Evolutionary conservation across 2,797 vertebrate species (phyloP).

Genomic region (Manis pentadactyla): DNA sequence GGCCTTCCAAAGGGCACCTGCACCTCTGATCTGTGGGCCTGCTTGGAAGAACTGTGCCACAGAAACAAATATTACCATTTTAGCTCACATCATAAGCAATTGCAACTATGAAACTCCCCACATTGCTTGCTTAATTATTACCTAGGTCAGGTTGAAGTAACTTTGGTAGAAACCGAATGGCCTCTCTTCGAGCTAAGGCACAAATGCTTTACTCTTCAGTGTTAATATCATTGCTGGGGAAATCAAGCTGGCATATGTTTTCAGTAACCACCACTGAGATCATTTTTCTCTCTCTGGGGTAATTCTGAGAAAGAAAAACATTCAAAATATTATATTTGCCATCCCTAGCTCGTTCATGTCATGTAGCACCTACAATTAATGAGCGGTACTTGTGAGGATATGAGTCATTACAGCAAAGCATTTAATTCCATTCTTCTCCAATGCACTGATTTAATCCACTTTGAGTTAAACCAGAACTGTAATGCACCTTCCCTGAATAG

Average conservation of each 20-base stretch:
- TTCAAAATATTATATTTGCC: conserved; percentile 79
- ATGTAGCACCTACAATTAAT: conserved; percentile 81
- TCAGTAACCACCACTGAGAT: conserved; percentile 74
- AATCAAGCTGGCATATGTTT: conserved; percentile 76
- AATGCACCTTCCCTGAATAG: conserved; percentile 66
- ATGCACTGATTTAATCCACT: conserved; percentile 69
- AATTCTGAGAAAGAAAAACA: conserved; percentile 71
- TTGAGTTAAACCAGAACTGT: conserved; percentile 58
- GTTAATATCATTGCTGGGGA: conserved; percentile 70
- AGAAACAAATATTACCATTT: conserved; percentile 42
- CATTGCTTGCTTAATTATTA: conserved; percentile 59
- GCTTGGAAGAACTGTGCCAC: not conserved
- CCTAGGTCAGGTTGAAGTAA: conserved; percentile 60
- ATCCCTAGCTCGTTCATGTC: conserved; percentile 70
- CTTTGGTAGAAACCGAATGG: conserved; percentile 43
- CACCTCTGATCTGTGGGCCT: not conserved
- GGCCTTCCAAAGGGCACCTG: not conserved
- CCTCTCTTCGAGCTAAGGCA: conserved; percentile 59
- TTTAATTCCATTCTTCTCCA: conserved; percentile 80
- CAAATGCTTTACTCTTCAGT: conserved; percentile 61
- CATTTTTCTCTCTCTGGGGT: conserved; percentile 73
- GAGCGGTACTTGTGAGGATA: conserved; percentile 75
- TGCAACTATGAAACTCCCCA: conserved; percentile 28
- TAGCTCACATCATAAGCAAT: conserved; percentile 48
- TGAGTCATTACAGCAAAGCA: conserved; percentile 76